Percentiles rank a stretch among this genome's conserved stretches.
Conservation (phyloP, 2,113 vertebrate genomes). For the Sebastes schlegelii region DNA sequence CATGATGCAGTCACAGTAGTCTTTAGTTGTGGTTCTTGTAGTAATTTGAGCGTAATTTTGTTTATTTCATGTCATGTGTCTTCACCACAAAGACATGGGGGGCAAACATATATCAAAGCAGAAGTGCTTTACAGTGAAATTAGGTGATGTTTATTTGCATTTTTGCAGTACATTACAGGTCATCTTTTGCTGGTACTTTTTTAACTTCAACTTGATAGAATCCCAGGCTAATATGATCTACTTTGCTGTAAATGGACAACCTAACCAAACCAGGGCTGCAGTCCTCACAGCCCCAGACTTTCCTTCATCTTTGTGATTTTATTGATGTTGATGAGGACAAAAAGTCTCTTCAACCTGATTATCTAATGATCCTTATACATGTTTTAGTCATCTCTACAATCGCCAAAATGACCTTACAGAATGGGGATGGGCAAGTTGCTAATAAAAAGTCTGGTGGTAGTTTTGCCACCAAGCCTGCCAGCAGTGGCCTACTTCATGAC, state of each 20-base stretch:
- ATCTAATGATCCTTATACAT: neutral
- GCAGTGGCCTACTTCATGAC: neutral
- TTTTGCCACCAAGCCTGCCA: too few species aligned
- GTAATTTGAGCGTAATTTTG: conserved; percentile 27
- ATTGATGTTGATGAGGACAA: too few species aligned
- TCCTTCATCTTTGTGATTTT: neutral
- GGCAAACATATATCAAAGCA: conserved; percentile 7
- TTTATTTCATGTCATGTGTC: conserved; percentile 27
- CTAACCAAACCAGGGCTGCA: neutral
- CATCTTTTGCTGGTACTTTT: neutral
- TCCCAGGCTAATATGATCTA: neutral
- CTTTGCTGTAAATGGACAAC: neutral
- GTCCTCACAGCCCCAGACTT: neutral
- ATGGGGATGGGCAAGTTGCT: neutral
- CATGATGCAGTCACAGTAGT: conserved; percentile 33
- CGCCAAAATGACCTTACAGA: neutral
- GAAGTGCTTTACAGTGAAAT: neutral
- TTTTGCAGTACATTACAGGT: neutral
- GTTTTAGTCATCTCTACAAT: neutral
- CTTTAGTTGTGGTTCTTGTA: conserved; percentile 50
- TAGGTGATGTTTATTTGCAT: neutral
- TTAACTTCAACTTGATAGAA: neutral
- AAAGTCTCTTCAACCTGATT: neutral
- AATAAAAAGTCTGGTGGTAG: neutral
- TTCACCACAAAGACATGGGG: conserved; percentile 10